A percentile compares a stretch with the other conserved stretches of the same genome.
These are phyloP conservation scores for Zhengitettix transpicula DNA, from an alignment of 2,888 invertebrate species.

Conservation along the genomic window DNA sequence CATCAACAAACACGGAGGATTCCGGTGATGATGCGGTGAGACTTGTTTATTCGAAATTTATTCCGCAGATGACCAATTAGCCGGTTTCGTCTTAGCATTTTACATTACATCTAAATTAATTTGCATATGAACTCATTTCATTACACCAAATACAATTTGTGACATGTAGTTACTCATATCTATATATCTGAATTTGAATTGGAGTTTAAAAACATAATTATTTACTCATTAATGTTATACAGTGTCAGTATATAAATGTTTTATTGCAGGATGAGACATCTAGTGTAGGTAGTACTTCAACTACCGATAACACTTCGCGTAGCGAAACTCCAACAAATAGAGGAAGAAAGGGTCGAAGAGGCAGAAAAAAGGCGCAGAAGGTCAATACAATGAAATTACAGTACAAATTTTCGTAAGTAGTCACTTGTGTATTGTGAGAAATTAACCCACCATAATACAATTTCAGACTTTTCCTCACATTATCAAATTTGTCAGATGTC, in stretches of 20 bases:
- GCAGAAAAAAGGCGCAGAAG: constrained; percentile 42
- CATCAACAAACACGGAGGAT: constrained; percentile 31
- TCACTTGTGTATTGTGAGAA: no score
- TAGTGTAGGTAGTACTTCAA: constrained; percentile 64
- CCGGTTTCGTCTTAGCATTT: no score
- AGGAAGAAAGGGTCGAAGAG: constrained; percentile 33
- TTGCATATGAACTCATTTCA: no score
- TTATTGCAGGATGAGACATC: constrained; percentile 51
- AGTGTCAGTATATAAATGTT: not conserved
- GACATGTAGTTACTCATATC: no score
- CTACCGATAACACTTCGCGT: constrained; percentile 61
- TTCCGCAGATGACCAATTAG: not conserved
- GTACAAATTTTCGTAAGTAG: constrained; percentile 55
- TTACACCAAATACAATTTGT: no score
- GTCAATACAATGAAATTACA: constrained; percentile 43
- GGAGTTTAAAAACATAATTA: not conserved
- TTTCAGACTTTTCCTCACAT: no score
- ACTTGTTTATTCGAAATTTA: not conserved
- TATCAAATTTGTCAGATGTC: no score
- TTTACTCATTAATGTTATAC: not conserved
- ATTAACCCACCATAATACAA: no score
- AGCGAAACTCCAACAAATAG: constrained; percentile 66
- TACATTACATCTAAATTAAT: no score
- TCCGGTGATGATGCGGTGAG: constrained; percentile 35
- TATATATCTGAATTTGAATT: not conserved